These are phyloP conservation scores for Bathynomus jamesi DNA, from an alignment of 1,140 invertebrate genomes.

Conservation along the genomic window DNA sequence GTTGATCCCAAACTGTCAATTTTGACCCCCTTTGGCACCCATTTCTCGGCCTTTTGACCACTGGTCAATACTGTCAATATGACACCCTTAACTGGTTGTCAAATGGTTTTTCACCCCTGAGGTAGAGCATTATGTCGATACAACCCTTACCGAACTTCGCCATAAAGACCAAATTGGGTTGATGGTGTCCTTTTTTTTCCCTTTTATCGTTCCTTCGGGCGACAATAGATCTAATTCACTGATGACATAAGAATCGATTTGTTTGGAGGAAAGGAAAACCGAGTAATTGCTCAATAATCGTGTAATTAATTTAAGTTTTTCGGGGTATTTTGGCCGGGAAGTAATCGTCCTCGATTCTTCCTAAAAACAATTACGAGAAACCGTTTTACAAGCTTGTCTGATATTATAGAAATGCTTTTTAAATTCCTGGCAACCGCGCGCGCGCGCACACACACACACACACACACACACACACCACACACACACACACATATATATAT, in stretches of 20 bases:
- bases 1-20: background rate
- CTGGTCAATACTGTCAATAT: background rate
- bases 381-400: background rate
- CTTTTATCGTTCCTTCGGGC: background rate
- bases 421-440: too few species aligned
- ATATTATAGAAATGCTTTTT: too few species aligned
- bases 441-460: background rate
- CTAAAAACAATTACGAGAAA: background rate
- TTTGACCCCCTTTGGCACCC: background rate
- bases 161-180: too few species aligned
- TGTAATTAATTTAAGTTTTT: background rate
- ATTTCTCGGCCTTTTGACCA: background rate
- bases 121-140: background rate
- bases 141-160: too few species aligned
- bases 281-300: background rate
- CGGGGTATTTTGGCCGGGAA: too few species aligned
- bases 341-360: too few species aligned
- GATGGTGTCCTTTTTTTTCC: too few species aligned
- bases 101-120: background rate
- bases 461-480: background rate
- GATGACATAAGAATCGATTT: background rate
- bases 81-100: background rate
- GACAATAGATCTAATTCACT: background rate
- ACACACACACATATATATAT: background rate
- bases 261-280: background rate